phyloP scores from a whole-genome alignment of 2,113 vertebrate genomes.

The Nycticorax nycticorax region DNA sequence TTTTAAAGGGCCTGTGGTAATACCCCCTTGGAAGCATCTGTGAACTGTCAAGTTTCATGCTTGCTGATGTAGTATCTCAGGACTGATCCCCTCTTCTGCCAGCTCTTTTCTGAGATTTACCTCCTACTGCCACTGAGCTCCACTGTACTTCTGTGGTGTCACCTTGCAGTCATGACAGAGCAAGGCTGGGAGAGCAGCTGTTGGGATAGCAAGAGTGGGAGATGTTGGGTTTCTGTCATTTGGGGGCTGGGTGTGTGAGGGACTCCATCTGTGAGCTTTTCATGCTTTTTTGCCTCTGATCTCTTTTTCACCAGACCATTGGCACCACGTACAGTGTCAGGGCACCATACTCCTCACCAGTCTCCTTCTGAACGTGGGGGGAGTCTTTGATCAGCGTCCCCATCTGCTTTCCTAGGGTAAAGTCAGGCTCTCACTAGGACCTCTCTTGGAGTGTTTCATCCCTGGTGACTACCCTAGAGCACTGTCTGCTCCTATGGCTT shows the following conservation, averaged over 20 bases:
- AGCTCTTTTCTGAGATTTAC: not conserved
- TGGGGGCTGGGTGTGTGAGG: not conserved
- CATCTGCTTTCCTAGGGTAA: not conserved
- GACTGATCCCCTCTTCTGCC: fast-evolving
- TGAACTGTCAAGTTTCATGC: not conserved
- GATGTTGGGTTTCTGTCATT: not conserved
- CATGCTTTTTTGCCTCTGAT: not conserved
- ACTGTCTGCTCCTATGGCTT: not conserved
- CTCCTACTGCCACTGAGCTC: not conserved
- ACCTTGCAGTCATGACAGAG: not conserved
- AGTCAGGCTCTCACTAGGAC: not conserved
- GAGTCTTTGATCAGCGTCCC: not conserved
- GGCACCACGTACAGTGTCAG: not conserved
- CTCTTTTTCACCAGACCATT: not conserved
- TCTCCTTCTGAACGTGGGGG: not conserved
- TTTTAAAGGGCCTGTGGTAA: not conserved
- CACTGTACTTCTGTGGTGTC: not conserved
- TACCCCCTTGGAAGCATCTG: not conserved
- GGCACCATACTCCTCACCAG: not conserved
- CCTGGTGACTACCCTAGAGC: not conserved
- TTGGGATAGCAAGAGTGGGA: fast-evolving
- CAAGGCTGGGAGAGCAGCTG: not conserved
- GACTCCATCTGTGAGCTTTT: not conserved
- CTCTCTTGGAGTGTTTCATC: not conserved
- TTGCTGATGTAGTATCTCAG: not conserved